Percentiles rank a stretch among this genome's conserved stretches.
phyloP scores from a whole-genome alignment of 2,797 vertebrate genomes.

The Anguilla megastoma region DNA sequence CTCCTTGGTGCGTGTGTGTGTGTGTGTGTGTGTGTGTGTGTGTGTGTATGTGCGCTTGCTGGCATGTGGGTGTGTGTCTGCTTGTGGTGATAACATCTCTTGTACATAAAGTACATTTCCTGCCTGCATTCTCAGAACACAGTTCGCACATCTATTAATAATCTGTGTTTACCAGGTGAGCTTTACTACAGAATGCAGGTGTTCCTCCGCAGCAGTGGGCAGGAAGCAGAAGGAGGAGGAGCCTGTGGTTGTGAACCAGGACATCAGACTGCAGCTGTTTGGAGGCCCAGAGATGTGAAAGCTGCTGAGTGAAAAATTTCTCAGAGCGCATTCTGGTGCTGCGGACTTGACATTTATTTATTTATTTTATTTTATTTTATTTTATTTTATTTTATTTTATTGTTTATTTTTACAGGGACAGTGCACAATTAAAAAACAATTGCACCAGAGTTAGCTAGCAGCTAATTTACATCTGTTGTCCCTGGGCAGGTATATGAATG shows the following conservation, averaged over 20 bases:
- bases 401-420: too few species aligned
- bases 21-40: slow-evolving; percentile 16
- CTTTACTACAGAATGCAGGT: slow-evolving; percentile 2
- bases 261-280: not conserved
- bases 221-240: not conserved
- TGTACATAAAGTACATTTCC: slow-evolving; percentile 12
- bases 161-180: not conserved
- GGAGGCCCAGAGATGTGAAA: not conserved
- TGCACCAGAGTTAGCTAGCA: too few species aligned
- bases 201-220: not conserved
- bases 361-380: too few species aligned
- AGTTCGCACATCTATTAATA: slow-evolving; percentile 25
- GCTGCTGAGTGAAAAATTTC: not conserved
- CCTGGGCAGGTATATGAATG: too few species aligned
- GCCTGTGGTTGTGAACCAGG: not conserved
- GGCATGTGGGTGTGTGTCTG: not conserved
- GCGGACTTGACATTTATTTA: not conserved
- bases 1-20: not conserved
- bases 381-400: too few species aligned
- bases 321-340: not conserved
- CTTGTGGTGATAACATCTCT: slow-evolving; percentile 4
- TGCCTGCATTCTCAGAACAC: slow-evolving; percentile 31
- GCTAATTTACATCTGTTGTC: too few species aligned
- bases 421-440: too few species aligned
- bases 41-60: slow-evolving; percentile 3